Percentiles rank a stretch among this genome's conserved stretches.
Conservation (phyloP, 2,797 vertebrate genomes). For the Pteronotus mesoamericanus region DNA sequence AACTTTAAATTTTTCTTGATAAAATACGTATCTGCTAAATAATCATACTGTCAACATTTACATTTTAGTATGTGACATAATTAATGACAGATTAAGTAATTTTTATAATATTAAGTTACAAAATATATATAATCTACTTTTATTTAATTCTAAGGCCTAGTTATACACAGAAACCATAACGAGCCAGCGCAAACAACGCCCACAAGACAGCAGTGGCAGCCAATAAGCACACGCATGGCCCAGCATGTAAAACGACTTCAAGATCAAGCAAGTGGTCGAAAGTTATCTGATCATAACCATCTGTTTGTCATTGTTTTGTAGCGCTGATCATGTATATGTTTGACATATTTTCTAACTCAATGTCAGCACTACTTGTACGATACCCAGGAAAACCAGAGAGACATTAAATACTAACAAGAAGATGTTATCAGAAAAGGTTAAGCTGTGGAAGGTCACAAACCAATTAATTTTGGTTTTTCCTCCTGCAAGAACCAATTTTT, state of each 20-base stretch:
- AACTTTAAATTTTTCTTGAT: neutral
- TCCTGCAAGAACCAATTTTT: neutral
- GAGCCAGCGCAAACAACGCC: neutral
- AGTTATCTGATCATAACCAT: neutral
- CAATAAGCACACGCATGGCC: neutral
- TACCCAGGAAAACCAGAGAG: neutral
- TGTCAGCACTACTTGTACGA: neutral
- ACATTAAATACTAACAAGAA: neutral
- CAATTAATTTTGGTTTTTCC: neutral
- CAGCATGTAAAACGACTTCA: neutral
- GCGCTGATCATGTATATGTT: neutral
- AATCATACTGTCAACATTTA: neutral
- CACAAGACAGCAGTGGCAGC: neutral
- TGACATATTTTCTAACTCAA: neutral
- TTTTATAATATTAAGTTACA: neutral
- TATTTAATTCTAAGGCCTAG: neutral
- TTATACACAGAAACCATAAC: neutral
- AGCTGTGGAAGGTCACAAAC: neutral
- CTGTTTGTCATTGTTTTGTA: neutral
- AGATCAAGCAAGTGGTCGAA: neutral
- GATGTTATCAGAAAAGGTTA: neutral
- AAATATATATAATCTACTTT: neutral
- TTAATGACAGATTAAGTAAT: neutral
- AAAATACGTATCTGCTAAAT: neutral
- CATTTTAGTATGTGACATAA: neutral